Conservation (phyloP, 2,797 vertebrate genomes). For the Aplochiton taeniatus region DNA sequence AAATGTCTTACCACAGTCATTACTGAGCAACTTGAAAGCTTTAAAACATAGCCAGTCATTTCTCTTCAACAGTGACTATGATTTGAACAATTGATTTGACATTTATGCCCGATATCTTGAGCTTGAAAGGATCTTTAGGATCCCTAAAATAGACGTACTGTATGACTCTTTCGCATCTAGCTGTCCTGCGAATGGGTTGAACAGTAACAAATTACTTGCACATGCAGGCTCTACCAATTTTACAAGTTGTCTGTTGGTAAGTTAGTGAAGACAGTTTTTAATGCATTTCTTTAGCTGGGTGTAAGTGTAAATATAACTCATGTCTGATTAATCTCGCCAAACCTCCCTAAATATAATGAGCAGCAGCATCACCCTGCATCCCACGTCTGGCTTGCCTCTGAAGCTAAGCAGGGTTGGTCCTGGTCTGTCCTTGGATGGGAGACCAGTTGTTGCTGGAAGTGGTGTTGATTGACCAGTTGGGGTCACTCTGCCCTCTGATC, state of each 20-base stretch:
- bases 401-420: too few relatives aligned
- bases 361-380: too few relatives aligned
- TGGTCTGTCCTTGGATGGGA: too few relatives aligned
- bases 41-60: conserved; percentile 49
- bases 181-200: background rate
- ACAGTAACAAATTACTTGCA: background rate
- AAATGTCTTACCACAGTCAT: conserved; percentile 64
- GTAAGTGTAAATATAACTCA: too few relatives aligned
- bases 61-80: conserved; percentile 32
- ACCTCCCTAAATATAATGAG: too few relatives aligned
- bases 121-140: conserved; percentile 23
- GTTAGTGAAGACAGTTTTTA: too few relatives aligned
- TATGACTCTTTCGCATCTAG: background rate
- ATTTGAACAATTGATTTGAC: background rate
- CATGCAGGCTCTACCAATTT: background rate
- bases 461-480: too few relatives aligned
- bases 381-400: too few relatives aligned
- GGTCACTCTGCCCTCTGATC: too few relatives aligned
- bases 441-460: too few relatives aligned
- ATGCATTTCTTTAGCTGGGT: too few relatives aligned
- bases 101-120: conserved; percentile 31
- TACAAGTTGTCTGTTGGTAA: background rate
- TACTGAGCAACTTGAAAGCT: conserved; percentile 55
- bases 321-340: background rate
- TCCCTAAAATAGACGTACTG: conserved; percentile 22